Evolutionary conservation across 2,797 vertebrate species (phyloP).

Genomic region (Chrysocyon brachyurus): DNA sequence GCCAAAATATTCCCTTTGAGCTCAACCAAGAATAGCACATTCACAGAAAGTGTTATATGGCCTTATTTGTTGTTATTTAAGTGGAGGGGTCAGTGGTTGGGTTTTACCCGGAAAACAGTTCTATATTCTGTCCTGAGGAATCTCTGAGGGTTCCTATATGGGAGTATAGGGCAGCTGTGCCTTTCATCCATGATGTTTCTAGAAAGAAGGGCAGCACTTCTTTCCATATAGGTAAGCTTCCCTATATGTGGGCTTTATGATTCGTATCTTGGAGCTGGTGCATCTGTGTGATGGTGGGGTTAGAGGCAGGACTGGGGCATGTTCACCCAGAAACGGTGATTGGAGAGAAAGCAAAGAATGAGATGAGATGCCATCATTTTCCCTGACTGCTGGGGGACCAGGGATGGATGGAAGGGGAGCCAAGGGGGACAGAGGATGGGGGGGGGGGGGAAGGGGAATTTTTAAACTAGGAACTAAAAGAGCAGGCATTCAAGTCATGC

Average conservation of each 20-base stretch:
- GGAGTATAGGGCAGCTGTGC: background rate
- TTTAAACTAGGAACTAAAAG: background rate
- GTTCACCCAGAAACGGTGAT: background rate
- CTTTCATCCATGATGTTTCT: background rate
- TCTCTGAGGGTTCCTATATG: background rate
- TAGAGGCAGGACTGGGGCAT: background rate
- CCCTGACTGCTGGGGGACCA: background rate
- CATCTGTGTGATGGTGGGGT: background rate
- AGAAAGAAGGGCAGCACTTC: background rate
- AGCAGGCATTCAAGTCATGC: background rate
- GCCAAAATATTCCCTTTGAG: conserved; percentile 35
- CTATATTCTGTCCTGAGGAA: background rate
- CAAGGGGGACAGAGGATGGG: no score
- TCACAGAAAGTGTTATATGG: background rate
- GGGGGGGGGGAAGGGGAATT: background rate
- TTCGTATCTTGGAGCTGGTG: background rate
- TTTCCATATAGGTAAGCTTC: background rate
- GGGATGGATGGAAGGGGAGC: background rate
- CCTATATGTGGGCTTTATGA: background rate
- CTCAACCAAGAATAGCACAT: conserved; percentile 19
- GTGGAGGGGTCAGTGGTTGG: background rate
- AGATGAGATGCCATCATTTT: background rate
- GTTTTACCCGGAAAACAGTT: background rate
- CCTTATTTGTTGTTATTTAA: conserved; percentile 18
- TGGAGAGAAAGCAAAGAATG: background rate